Base-by-base conservation (phyloP, 2,113 vertebrate genomes). In the Leptocoma aspasia region DNA sequence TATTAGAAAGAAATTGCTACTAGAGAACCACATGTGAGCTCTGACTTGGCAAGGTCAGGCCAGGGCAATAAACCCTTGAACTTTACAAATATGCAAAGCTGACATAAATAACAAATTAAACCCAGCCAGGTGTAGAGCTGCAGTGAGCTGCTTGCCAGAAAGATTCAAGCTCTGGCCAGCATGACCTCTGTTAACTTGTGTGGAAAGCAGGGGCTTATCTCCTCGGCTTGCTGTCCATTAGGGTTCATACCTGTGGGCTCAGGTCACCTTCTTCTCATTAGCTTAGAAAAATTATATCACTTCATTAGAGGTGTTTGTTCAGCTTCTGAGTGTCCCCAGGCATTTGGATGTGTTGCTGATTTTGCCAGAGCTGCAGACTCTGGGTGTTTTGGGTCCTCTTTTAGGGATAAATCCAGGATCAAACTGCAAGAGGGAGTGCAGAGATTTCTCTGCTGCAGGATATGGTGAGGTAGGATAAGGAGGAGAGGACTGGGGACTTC, bases 81-180 rank as follows among this genome's bases (percentile, higher is more conserved):
- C 98, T 97, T 98, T 98, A 98, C 98, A 98, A 98, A 98, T 98
- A 98, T 98, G 98, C 98, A 98, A 98, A 98, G 98, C 98, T 98
- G 98, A 98, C 98, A 98, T 98, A 98, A 98, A 98, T 98, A 98
- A 98, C 98, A 98, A 98, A 98, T 98, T 98, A 98, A 98, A 98
- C 96, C 93, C 98, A 98, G 98, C 97, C 98, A 98, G 98, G 97
- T 98, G 98, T 97, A 98, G 98, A 97, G 97, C 95, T 97, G 92
- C 57, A 89, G 95, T 1, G 70, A 77, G 84, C 94, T 93, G 89
- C 93, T 96, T 96, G 96, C 63, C 91, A 97, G 97, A 97, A 92
- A 97, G 96, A 97, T 95, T 94, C 92, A 91, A 87, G 72, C 86
- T 86, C 91, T 91, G 71, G 82, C 95, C 87, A 96, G 96, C 22